Conservation (phyloP, 92 coral and sea anemone genomes). For the Scolanthus callimorphus region DNA sequence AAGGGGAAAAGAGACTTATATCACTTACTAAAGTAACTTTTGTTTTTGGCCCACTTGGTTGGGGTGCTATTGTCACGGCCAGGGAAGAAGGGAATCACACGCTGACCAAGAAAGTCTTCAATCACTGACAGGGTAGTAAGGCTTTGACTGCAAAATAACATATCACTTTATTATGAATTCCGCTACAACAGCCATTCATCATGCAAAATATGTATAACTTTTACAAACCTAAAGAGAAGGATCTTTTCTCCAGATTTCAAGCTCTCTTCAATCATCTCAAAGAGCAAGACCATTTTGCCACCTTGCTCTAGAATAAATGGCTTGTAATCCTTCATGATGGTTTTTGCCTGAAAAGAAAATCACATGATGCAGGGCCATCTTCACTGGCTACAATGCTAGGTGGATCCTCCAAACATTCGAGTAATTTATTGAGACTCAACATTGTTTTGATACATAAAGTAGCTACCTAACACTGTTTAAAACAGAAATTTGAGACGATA, state of each 20-base stretch:
- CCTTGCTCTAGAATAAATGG: conserved; percentile 74
- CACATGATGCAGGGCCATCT: background rate
- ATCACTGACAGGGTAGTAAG: conserved; percentile 83
- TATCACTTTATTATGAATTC: too few species aligned
- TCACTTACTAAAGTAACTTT: conserved; percentile 85
- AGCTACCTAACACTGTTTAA: too few species aligned
- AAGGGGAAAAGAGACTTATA: too few species aligned
- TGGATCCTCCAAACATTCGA: too few species aligned
- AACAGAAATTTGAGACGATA: too few species aligned
- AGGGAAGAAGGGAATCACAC: conserved; percentile 72
- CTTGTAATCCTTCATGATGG: conserved; percentile 70
- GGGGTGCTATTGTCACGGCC: conserved; percentile 56
- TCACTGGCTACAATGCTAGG: too few species aligned
- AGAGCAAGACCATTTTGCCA: conserved; percentile 77
- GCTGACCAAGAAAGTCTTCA: conserved; percentile 79
- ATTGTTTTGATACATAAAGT: too few species aligned
- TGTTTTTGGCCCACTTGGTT: conserved; percentile 80
- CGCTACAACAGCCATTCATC: background rate
- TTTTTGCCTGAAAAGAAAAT: conserved; percentile 61
- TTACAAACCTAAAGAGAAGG: conserved; percentile 68
- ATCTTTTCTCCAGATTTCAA: conserved; percentile 80
- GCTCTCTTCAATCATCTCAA: conserved; percentile 82
- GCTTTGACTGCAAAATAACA: conserved; percentile 96
- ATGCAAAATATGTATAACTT: background rate
- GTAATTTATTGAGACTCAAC: too few species aligned